phyloP scores from a whole-genome alignment of 64 coral and sea anemone genomes.

The Montipora capricornis region DNA sequence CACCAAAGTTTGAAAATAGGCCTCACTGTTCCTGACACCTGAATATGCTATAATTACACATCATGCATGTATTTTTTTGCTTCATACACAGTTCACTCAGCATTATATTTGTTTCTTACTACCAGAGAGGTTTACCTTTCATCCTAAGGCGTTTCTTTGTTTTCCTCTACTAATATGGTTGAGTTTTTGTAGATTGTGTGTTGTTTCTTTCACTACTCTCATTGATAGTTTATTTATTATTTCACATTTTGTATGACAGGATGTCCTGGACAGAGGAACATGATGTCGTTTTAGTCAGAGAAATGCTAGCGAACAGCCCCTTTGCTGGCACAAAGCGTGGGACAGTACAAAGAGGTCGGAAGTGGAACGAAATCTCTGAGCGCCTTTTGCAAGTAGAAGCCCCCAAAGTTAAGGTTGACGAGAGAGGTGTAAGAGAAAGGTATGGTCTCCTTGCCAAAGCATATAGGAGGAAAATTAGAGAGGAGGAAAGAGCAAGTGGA shows the following conservation, averaged over 20 bases:
- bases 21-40: slow-evolving; percentile 15
- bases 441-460: slow-evolving; percentile 28
- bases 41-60: neutral
- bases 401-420: slow-evolving; percentile 36
- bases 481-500: slow-evolving; percentile 12
- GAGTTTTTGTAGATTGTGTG: slow-evolving; percentile 12
- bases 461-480: slow-evolving; percentile 1
- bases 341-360: slow-evolving; percentile 34
- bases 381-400: slow-evolving; percentile 48
- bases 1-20: slow-evolving; percentile 22
- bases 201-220: slow-evolving; percentile 29
- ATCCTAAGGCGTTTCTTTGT: slow-evolving; percentile 20
- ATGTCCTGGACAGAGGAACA: slow-evolving; percentile 59
- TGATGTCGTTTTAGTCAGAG: slow-evolving; percentile 62
- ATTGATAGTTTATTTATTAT: slow-evolving; percentile 15
- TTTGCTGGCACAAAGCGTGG: slow-evolving; percentile 53
- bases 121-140: neutral
- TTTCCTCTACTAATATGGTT: neutral
- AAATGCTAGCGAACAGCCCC: slow-evolving; percentile 51
- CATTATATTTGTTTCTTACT: slow-evolving; percentile 25
- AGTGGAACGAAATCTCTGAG: slow-evolving; percentile 51
- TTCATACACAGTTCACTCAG: slow-evolving; percentile 2
- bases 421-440: slow-evolving; percentile 39
- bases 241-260: slow-evolving; percentile 19
- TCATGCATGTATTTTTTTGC: no score